A percentile compares a stretch with the other conserved stretches of the same genome.
Evolutionary conservation across 2,888 invertebrate species (phyloP).

Genomic region (Drosophila flavopinicola): DNA sequence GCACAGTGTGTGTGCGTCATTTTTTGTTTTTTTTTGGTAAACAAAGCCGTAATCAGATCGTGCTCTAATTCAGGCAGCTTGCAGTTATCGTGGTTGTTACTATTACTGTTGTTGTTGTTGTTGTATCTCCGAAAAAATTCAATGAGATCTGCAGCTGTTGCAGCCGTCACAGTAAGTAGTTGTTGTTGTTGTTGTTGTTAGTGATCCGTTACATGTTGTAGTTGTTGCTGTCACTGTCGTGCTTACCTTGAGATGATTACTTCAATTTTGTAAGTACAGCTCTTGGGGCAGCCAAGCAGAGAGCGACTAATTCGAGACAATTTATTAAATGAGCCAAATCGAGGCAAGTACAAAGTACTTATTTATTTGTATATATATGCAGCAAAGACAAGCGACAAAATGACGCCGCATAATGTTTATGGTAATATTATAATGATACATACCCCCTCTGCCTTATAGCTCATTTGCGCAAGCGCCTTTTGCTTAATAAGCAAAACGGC

Average conservation of each 20-base stretch:
- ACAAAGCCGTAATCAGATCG: constrained; percentile 70
- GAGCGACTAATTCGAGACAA: constrained; percentile 69
- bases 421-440: constrained; percentile 43
- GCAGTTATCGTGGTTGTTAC: constrained; percentile 39
- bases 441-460: constrained; percentile 27
- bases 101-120: constrained; percentile 29
- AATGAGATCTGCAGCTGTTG: constrained; percentile 49
- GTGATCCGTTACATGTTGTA: constrained; percentile 74
- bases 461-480: constrained; percentile 58
- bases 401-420: constrained; percentile 40
- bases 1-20: constrained; percentile 64
- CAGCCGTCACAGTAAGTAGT: constrained; percentile 34
- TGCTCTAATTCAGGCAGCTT: constrained; percentile 62
- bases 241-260: constrained; percentile 81
- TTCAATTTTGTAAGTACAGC: constrained; percentile 63
- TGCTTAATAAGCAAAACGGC: constrained; percentile 68
- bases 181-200: constrained; percentile 44
- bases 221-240: constrained; percentile 63
- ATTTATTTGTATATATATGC: constrained; percentile 20
- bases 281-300: constrained; percentile 42
- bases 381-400: constrained; percentile 41
- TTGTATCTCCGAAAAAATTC: constrained; percentile 31
- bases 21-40: constrained; percentile 40
- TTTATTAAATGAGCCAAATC: constrained; percentile 72
- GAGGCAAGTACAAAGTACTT: constrained; percentile 41